Evolutionary conservation across 2,113 vertebrate species (phyloP), one percentile per base, ranked within the genome.

Genomic region (Microcebus murinus): DNA sequence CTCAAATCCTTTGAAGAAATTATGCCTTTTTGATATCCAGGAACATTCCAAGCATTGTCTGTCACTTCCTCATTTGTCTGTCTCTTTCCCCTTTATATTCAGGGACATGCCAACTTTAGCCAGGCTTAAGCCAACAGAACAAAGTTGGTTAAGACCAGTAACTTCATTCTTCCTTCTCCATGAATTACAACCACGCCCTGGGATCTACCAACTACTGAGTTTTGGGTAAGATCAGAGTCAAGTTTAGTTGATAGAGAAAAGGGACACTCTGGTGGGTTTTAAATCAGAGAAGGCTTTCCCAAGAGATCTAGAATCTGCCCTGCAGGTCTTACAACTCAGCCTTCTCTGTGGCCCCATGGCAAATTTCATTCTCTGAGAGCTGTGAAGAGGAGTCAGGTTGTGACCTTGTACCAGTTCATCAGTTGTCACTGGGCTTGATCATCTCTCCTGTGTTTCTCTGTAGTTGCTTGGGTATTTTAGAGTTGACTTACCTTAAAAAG

Each of bases 1-100:
- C 63, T 95, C 36, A 57, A 23, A 31, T 95, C 73, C 31, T 94
- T 86, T 93, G 85, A 65, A 80, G 89, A 91, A 96, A 89, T 91
- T 20, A 70, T 27, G 83, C 45, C 50, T 96, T 88, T 93, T 79
- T 80, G 91, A 74, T 87, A 88, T 83, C 42, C 68, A 93, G 96
- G 91, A 95, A 81, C 83, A 90, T 87, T 87, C 65, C 48, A 89
- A 8, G 76, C 91, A 57, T 92, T 67, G 55, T 70, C 82, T 94
- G 31, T 74, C 11, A 31, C 63, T 95, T 93, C 61, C 61, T 93
- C 73, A 48, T 80, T 87, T 74, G 39, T 90, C 63, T 74, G 39
- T 90, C 63, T 89, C 36, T 80, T 83, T 91, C 48, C 10, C 13
- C 29, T 71, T 87, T 61, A 27, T 48, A 45, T 79, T 96, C 23